These are phyloP conservation scores for Macaria liturata DNA, from an alignment of 2,888 invertebrate genomes.

Conservation along the genomic window DNA sequence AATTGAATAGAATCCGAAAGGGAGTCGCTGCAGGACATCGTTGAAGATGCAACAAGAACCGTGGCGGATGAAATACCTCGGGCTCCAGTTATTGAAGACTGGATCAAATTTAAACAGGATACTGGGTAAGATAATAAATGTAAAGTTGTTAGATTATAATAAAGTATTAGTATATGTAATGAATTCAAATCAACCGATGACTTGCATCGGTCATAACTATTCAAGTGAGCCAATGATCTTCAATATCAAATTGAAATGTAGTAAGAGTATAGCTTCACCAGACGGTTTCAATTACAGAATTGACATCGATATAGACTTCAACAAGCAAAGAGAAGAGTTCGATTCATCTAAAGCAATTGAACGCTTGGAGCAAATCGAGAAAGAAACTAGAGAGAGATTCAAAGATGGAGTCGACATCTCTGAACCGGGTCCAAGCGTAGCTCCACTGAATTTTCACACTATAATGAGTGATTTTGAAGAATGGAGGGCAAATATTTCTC, in stretches of 20 bases:
- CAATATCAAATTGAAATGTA: too few species aligned
- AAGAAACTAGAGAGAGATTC: conserved; percentile 63
- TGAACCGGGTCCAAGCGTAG: conserved; percentile 17
- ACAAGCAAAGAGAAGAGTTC: conserved; percentile 49
- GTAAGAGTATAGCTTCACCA: too few species aligned
- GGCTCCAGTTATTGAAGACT: conserved; percentile 61
- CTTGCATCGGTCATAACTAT: too few species aligned
- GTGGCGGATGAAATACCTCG: conserved; percentile 71
- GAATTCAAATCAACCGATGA: too few species aligned
- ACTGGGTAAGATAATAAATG: conserved; percentile 59
- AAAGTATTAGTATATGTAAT: too few species aligned
- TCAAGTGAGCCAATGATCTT: too few species aligned
- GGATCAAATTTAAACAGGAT: conserved; percentile 65
- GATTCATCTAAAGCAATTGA: conserved; percentile 67
- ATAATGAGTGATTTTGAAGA: conserved; percentile 45
- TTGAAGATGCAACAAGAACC: conserved; percentile 58
- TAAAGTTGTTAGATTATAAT: too few species aligned
- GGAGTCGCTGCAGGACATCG: conserved; percentile 50
- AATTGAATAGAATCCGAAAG: conserved; percentile 40
- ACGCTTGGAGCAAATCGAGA: conserved; percentile 70
- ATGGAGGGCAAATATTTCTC: conserved; percentile 39
- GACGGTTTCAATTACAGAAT: conserved; percentile 51
- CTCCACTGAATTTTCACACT: conserved; percentile 31
- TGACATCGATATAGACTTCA: conserved; percentile 68
- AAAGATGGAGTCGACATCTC: conserved; percentile 39